Base-by-base conservation (phyloP, 2,888 invertebrate species). In the Bursaphelenchus okinawaensis region DNA sequence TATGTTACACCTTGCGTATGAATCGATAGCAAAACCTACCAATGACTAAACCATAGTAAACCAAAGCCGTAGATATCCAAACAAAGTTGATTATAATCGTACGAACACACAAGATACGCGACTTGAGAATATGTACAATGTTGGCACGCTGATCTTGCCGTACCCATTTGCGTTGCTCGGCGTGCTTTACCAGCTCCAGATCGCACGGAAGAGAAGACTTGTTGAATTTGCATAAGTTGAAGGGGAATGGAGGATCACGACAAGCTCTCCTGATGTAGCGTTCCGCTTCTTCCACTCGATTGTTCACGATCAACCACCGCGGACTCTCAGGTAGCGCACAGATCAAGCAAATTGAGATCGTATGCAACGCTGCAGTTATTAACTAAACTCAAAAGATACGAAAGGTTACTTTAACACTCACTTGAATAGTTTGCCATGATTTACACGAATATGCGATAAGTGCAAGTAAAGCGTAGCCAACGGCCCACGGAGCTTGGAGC, bases 21-120 rank as follows among this genome's bases (percentile, higher is more conserved):
- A 54, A 54, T 23, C 50, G 60, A 31, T 68, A 68, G 50, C 68
- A 67, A 19, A 63, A 65, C 62, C 58, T 27, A 69, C 72, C 78
- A 63, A 82, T 78, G 20, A 83, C 79, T 24, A 83, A 63, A 27
- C 82, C 82, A 64, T 82, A 82, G 72, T 82, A 83, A 22, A 83
- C 82, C 9, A 82, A 72, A 7, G 82, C 82, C 7, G 81, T 82
- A 7, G 82, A 82, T 40, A 80, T 75, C 76, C 82, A 82, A n/a
- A 82, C 76, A 12, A 77, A 69, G 64, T 78, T 79, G 19, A 82
- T 69, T 52, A 78, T 75, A 9, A 75, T 68, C 7, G 80, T 83
- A 19, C 82, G 63, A 29, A 69, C 40, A 19, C 72, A 63, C 50
- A 77, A 63, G 8, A 63, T 71, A 19, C 68, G 50, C 28, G 71